Evolutionary conservation across 1,140 invertebrate genomes (phyloP), one percentile per base, ranked within the genome.

Genomic region (Neuroterus valhalla): DNA sequence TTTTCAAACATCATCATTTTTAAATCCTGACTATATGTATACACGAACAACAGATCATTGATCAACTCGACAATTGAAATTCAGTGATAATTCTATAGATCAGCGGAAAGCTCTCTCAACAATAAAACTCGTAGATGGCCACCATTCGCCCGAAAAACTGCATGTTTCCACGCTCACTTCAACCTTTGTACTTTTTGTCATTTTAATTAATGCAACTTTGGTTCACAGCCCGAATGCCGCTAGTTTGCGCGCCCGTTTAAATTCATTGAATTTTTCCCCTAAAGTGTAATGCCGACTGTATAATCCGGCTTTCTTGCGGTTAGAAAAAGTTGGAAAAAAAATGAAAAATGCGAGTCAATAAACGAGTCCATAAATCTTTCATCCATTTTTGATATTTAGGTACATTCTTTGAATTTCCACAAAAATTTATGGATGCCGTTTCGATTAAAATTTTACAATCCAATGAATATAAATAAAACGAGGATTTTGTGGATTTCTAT

Each of bases 131-230:
- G 55, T 26, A 62, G 55, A 31, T 62, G n/a, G 55, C 55, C 12
- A n/a, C 17, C 52, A 55, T 55, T 31, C 8, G 31, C 26, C 23
- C 55, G 55, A 62, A 62, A 62, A 38, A 38, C 31, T 62, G 55
- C 55, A 62, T 62, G 55, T 62, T 62, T 62, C 14, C 55, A 26
- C 23, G 26, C 31, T 62, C 26, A 15, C 31, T 62, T 62, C 23
- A 62, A 26, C 23, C 55, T 17, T 52, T 62, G 52, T 12, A 62
- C 31, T 62, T 62, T 62, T 62, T 62, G 55, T 62, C 55, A 62
- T 62, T 62, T 62, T 62, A 62, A 62, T 31, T 62, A 62, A 62
- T 62, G 26, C 55, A 31, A 15, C 55, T 26, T 62, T 62, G 31
- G 31, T 31, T 62, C 31, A 21, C 52, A 62, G 23, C n/a, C 48